phyloP scores from a whole-genome alignment of 2,888 invertebrate genomes.

The Tuberolachnus salignus region DNA sequence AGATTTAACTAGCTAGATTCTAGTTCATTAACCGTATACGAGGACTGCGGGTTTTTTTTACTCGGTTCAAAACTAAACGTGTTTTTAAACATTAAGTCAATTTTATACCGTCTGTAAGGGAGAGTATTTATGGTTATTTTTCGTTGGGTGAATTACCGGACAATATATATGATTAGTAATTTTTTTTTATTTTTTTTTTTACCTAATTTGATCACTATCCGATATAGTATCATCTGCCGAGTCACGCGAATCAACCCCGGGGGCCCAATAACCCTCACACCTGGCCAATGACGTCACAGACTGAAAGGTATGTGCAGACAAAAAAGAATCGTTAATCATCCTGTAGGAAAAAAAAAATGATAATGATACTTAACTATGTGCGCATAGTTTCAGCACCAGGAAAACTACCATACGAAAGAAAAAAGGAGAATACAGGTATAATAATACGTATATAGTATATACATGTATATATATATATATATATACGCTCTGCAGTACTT shows the following conservation, averaged over 20 bases:
- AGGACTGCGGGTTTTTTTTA: no score
- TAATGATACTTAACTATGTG: conserved; percentile 22
- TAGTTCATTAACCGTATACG: no score
- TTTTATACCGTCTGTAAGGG: not conserved
- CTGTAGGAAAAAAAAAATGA: not conserved
- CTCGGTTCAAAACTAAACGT: not conserved
- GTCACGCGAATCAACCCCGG: conserved; percentile 55
- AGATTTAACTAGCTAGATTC: no score
- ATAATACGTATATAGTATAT: not conserved
- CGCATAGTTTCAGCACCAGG: not conserved
- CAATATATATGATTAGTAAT: conserved; percentile 47
- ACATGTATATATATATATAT: not conserved
- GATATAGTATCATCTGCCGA: conserved; percentile 52
- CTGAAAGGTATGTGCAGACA: not conserved
- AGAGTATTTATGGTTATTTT: conserved; percentile 29
- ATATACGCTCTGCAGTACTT: not conserved
- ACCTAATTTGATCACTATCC: conserved; percentile 54
- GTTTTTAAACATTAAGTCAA: conserved; percentile 26
- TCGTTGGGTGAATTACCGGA: conserved; percentile 23
- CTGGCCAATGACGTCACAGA: conserved; percentile 51
- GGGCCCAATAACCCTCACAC: conserved; percentile 51
- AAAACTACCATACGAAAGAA: not conserved
- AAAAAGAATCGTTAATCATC: conserved; percentile 42
- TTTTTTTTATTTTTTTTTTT: conserved; percentile 32
- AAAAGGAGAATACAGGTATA: no score